Base-by-base conservation (phyloP, 2,888 invertebrate species). In the Drosophila neutralis region DNA sequence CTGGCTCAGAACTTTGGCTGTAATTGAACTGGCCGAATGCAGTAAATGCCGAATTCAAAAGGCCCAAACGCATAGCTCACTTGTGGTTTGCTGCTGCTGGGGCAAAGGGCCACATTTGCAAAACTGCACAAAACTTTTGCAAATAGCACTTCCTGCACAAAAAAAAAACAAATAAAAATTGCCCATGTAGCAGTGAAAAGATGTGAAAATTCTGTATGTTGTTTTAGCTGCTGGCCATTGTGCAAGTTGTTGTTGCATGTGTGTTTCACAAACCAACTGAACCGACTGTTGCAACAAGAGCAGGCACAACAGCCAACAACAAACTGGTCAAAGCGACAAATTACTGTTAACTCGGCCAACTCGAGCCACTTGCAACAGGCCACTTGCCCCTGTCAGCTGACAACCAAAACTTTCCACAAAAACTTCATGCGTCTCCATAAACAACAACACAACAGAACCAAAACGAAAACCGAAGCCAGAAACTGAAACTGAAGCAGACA, bases 291-390 rank as follows among this genome's bases (percentile, higher is more conserved):
- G 62, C 75, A 79, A 60, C 66, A 73, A 48, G n/a, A 56, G n/a
- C 56, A 38, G 61, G 65, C 60, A 53, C 27, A 38, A 18, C 15
- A n/a, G 24, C 15, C 51, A 42, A 15, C 51, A 40, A 29, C 40
- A 36, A 40, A 61, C 81, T 76, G 83, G 87, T 86, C 87, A 88
- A 84, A 84, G 83, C 87, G 89, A 87, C 89, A 85, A 85, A 87
- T 89, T 83, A 84, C 82, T 87, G 87, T 87, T 83, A 76, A 73
- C 24, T 42, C n/a, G 27, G 6, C 51, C 51, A 83, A 78, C 63
- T 81, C 57, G 72, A 51, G 54, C 52, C 51, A 56, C 53, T 24
- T 29, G 48, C 13, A 60, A 56, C 69, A 29, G 58, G 38, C 67
- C 58, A 40, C 33, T 40, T 49, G 45, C 63, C 15, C 6, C 29